Base-by-base conservation (phyloP, 2,113 vertebrate species). In the Empidonax traillii region DNA sequence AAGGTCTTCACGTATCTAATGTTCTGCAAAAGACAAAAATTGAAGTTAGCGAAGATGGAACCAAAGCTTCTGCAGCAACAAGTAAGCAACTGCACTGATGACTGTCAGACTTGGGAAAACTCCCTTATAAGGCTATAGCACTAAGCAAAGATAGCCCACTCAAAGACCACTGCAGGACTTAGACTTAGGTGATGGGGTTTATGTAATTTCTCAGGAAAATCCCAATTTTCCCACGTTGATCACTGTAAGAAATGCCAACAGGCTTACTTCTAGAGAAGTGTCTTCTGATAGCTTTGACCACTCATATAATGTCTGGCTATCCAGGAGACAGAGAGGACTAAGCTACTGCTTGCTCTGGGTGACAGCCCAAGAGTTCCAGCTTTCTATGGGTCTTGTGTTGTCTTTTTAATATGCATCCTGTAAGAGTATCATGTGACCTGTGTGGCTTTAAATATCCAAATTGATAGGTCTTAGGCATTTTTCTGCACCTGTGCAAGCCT, bases 11-110 rank as follows among this genome's bases (percentile, higher is more conserved):
- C 72, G 98, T 99, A 37, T 99, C 99, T 78, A 98, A 98, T 43
- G 98, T 99, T 11, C 97, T 99, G 22, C 99, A 99, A 95, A 99
- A 99, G 98, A 98, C 98, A 92, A 99, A 99, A 97, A 98, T 99
- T 18, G 98, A 99, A 97, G 99, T 99, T 79, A 99, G 98, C 66
- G 99, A 99, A 97, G 99, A 99, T 52, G 99, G 99, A 94, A 99
- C 99, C 43, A 99, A 99, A 98, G 99, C 99, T 94, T 98, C 99
- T 80, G 99, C 98, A 94, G 98, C 98, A 81, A 99, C 99, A 65
- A 97, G 99, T 99, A 98, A 98, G 99, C 69, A 28, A 18, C 33
- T 81, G 8, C 44, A 24, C 37, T 91, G 49, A 9, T 63, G 61
- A 35, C 13, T 94, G 35, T 46, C 14, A 52, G 68, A 14, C 33